These are phyloP conservation scores for Sceloporus undulatus DNA, from an alignment of 2,113 vertebrate species.

Conservation along the genomic window DNA sequence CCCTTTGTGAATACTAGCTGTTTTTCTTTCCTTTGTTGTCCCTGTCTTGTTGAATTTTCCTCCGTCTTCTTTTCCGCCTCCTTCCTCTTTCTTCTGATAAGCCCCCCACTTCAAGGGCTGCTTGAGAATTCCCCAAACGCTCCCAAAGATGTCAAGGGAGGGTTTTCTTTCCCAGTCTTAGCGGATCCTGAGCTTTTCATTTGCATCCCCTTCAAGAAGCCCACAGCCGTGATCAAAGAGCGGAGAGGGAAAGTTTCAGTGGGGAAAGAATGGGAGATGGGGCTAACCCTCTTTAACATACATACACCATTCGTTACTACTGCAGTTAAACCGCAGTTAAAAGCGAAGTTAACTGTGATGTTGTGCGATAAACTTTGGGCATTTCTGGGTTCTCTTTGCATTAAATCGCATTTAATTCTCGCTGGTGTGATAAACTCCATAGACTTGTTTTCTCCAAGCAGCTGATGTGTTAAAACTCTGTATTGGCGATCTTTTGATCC, in stretches of 20 bases:
- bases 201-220: constrained; percentile 69
- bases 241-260: constrained; percentile 46
- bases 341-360: too few species aligned
- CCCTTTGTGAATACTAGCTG: background rate
- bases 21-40: constrained; percentile 36
- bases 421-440: too few species aligned
- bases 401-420: too few species aligned
- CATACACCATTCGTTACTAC: too few species aligned
- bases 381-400: too few species aligned
- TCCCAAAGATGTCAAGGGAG: constrained; percentile 59
- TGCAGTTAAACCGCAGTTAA: too few species aligned
- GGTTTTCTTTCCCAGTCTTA: constrained; percentile 47
- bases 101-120: constrained; percentile 48
- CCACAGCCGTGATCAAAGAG: constrained; percentile 63
- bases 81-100: constrained; percentile 38
- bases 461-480: too few species aligned
- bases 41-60: constrained; percentile 52
- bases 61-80: constrained; percentile 4
- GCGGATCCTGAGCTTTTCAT: constrained; percentile 61
- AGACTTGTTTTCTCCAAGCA: too few species aligned
- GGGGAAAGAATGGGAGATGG: background rate
- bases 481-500: too few species aligned
- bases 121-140: constrained; percentile 60
- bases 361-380: too few species aligned
- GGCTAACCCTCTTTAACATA: constrained; percentile 14